phyloP scores from a whole-genome alignment of 2,888 invertebrate genomes.

The Stomorhina lunata region DNA sequence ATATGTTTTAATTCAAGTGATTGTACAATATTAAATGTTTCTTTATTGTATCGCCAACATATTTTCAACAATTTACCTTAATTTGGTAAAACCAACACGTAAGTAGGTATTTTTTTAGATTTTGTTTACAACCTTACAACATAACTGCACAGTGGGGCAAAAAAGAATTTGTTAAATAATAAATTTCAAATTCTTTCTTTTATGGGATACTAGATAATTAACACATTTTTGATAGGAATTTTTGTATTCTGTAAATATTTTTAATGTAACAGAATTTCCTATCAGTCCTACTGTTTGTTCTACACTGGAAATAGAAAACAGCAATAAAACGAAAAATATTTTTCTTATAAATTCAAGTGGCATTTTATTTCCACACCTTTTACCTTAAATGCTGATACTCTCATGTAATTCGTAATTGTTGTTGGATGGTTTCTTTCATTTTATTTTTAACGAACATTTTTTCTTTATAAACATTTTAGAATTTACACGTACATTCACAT shows the following conservation, averaged over 20 bases:
- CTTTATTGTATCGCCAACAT: neutral
- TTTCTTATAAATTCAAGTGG: conserved; percentile 55
- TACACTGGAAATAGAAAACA: neutral
- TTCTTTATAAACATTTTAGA: conserved; percentile 6
- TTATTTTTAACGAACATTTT: conserved; percentile 17
- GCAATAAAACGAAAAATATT: neutral
- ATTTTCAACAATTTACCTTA: conserved; percentile 40
- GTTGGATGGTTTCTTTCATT: neutral
- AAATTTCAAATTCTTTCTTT: too few species aligned
- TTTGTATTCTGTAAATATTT: too few species aligned
- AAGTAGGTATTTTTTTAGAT: conserved; percentile 15
- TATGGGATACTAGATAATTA: too few species aligned
- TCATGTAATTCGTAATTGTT: conserved; percentile 13
- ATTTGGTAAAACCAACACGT: conserved; percentile 52
- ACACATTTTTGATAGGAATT: too few species aligned
- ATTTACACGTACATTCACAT: neutral
- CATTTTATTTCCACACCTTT: conserved; percentile 60
- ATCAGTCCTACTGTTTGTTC: too few species aligned
- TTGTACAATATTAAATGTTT: neutral
- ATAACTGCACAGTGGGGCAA: neutral
- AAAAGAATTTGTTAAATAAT: neutral
- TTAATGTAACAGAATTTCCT: too few species aligned
- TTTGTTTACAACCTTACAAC: neutral
- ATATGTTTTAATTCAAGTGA: too few species aligned
- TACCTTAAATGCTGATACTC: conserved; percentile 33